A percentile compares a stretch with the other conserved stretches of the same genome.
Conservation (phyloP, 2,113 vertebrate genomes). For the Prunella himalayana region DNA sequence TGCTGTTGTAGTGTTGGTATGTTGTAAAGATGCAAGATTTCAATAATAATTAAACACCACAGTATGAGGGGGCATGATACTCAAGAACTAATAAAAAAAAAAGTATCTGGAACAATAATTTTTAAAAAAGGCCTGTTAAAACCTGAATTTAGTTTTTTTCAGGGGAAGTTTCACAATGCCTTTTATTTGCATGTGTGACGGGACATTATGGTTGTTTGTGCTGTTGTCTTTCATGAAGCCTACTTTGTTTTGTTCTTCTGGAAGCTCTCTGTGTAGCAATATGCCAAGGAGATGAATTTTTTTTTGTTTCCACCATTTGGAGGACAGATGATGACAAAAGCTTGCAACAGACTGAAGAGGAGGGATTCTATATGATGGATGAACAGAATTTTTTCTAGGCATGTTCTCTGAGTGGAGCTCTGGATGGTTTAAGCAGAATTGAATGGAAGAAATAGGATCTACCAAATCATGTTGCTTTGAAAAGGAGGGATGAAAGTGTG, state of each 20-base stretch:
- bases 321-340: background rate
- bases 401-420: background rate
- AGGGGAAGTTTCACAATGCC: background rate
- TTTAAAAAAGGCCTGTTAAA: background rate
- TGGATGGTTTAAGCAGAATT: background rate
- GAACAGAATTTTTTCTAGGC: background rate
- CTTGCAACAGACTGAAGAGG: background rate
- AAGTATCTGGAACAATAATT: background rate
- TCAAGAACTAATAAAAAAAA: background rate
- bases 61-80: background rate
- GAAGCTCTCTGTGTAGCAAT: background rate
- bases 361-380: background rate
- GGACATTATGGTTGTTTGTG: background rate
- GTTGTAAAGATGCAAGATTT: background rate
- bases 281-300: rapidly evolving
- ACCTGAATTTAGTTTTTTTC: background rate
- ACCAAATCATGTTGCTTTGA: background rate
- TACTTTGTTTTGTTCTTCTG: background rate
- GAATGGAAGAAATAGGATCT: background rate
- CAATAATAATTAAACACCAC: background rate
- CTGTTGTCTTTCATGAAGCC: background rate
- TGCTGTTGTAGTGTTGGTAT: background rate
- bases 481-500: background rate
- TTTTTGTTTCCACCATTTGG: background rate
- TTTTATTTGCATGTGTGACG: background rate